A percentile compares a stretch with the other conserved stretches of the same genome.
phyloP scores from a whole-genome alignment of 2,113 vertebrate genomes.

The Dipodomys stephensi region DNA sequence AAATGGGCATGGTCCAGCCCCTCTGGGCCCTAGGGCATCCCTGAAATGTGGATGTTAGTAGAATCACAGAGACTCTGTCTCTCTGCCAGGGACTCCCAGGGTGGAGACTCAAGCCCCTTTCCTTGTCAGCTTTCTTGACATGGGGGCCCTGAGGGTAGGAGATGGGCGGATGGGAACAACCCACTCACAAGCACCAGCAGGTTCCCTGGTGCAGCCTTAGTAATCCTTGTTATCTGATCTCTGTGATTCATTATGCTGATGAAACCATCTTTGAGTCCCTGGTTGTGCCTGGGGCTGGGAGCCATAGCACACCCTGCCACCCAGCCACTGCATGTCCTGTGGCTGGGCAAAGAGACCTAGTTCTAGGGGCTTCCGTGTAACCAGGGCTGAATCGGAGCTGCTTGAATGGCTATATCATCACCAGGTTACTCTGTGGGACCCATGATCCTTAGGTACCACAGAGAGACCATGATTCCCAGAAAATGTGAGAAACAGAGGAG shows the following conservation, averaged over 20 bases:
- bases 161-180: background rate
- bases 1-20: background rate
- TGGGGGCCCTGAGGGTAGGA: background rate
- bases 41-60: background rate
- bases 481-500: rapidly evolving
- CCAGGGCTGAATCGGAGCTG: background rate
- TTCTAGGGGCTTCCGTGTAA: background rate
- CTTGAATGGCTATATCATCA: rapidly evolving
- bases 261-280: background rate
- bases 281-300: background rate
- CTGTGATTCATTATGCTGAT: background rate
- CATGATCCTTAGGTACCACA: no score
- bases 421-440: no score
- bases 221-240: slow-evolving; percentile 34
- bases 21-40: background rate
- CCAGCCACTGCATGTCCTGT: rapidly evolving
- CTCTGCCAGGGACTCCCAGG: background rate
- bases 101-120: background rate
- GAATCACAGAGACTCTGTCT: background rate
- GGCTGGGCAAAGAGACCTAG: background rate
- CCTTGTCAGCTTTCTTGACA: background rate
- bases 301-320: background rate
- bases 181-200: background rate
- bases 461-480: background rate
- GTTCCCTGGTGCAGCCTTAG: background rate